Conservation (phyloP, 2,113 vertebrate species). For the Triplophysa siluroides region DNA sequence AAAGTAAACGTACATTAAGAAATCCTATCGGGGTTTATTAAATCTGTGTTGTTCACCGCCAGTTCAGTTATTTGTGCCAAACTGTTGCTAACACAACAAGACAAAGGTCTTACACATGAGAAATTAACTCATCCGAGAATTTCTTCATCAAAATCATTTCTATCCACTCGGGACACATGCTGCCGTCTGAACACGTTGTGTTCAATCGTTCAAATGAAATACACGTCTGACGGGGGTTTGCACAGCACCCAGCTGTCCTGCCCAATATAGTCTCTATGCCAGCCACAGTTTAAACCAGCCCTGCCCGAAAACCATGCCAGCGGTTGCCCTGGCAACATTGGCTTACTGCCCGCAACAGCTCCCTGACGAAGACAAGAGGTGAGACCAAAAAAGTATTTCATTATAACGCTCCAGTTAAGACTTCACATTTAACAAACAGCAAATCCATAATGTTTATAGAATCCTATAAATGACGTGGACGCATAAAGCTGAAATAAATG, state of each 20-base stretch:
- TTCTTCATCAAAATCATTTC: constrained; percentile 20
- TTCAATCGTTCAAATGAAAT: constrained; percentile 22
- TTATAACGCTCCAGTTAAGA: neutral
- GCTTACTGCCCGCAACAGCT: constrained; percentile 13
- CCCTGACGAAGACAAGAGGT: neutral
- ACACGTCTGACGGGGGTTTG: constrained; percentile 13
- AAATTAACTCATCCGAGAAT: neutral
- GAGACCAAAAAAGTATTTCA: neutral
- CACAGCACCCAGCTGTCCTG: constrained; percentile 30
- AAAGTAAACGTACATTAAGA: no score
- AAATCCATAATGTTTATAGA: no score
- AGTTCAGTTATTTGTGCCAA: no score
- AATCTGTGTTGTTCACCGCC: no score
- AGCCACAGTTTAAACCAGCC: constrained; percentile 48
- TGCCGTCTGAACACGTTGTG: constrained; percentile 1
- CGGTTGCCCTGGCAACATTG: constrained; percentile 52
- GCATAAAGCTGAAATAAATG: no score
- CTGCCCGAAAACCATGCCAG: constrained; percentile 45
- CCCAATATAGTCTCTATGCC: constrained; percentile 38
- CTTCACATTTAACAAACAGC: no score
- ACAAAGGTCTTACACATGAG: neutral
- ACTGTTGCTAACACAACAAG: neutral
- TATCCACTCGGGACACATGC: neutral
- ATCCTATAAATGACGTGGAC: no score
- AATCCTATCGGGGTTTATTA: no score